A percentile compares a stretch with the other conserved stretches of the same genome.
phyloP scores from a whole-genome alignment of 2,113 vertebrate genomes.

The Centropus unirufus region DNA sequence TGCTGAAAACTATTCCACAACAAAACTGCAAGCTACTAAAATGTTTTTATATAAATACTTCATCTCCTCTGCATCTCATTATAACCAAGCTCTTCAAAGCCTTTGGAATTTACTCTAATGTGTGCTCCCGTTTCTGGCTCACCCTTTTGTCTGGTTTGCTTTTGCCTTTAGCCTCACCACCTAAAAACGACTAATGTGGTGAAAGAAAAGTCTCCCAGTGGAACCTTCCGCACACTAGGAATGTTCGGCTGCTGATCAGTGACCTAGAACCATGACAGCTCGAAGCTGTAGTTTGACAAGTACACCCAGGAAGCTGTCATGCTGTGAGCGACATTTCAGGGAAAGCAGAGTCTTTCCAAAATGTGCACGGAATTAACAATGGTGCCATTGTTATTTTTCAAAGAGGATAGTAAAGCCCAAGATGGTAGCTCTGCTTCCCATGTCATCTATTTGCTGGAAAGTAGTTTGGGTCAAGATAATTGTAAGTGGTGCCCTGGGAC shows the following conservation, averaged over 20 bases:
- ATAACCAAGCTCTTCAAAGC: constrained; percentile 80
- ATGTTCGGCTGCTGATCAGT: constrained; percentile 83
- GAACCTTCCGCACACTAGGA: constrained; percentile 82
- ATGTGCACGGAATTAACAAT: constrained; percentile 79
- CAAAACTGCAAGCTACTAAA: constrained; percentile 85
- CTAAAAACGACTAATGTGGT: constrained; percentile 60
- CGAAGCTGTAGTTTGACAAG: constrained; percentile 77
- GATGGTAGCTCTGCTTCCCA: constrained; percentile 78
- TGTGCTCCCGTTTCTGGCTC: constrained; percentile 76
- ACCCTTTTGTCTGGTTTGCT: constrained; percentile 64
- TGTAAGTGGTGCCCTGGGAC: constrained; percentile 93
- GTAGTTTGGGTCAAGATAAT: constrained; percentile 99
- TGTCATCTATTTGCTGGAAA: constrained; percentile 99
- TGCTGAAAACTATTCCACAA: constrained; percentile 81
- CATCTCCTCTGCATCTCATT: constrained; percentile 83
- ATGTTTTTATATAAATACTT: constrained; percentile 87
- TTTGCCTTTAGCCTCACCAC: constrained; percentile 66
- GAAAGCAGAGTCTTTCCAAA: constrained; percentile 81
- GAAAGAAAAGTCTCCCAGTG: constrained; percentile 70
- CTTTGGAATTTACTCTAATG: constrained; percentile 80
- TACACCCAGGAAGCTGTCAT: constrained; percentile 82
- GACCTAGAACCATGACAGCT: constrained; percentile 78
- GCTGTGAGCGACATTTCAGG: constrained; percentile 80
- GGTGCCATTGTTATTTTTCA: constrained; percentile 78
- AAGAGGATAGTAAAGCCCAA: constrained; percentile 70